A percentile compares a stretch with the other conserved stretches of the same genome.
Evolutionary conservation across 2,888 invertebrate species (phyloP).

Genomic region (Blera fallax): DNA sequence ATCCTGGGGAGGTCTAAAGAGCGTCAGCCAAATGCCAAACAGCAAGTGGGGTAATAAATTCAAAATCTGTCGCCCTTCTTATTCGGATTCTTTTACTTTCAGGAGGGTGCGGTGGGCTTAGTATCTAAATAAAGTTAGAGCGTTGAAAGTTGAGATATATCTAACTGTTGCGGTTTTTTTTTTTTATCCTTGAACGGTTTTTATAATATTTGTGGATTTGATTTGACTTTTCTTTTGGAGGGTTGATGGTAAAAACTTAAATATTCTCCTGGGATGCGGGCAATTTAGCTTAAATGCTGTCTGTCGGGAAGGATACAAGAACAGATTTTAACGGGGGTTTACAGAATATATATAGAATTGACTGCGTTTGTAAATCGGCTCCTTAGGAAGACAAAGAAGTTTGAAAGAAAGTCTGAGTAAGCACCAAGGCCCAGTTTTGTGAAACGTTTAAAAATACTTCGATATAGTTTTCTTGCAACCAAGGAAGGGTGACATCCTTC

Average conservation of each 20-base stretch:
- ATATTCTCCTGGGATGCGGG: slow-evolving; percentile 16
- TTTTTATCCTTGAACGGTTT: slow-evolving; percentile 42
- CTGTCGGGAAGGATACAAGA: too few species aligned
- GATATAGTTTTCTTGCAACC: too few species aligned
- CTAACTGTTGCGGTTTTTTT: slow-evolving; percentile 35
- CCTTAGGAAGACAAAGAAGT: too few species aligned
- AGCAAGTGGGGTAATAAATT: slow-evolving; percentile 67
- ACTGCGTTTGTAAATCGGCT: too few species aligned
- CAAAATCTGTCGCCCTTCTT: slow-evolving; percentile 55
- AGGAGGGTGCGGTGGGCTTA: neutral
- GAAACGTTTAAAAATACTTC: too few species aligned
- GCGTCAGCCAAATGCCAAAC: slow-evolving; percentile 43
- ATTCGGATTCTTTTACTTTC: slow-evolving; percentile 8
- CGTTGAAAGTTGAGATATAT: slow-evolving; percentile 34
- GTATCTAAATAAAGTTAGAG: slow-evolving; percentile 44
- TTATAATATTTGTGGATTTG: slow-evolving; percentile 35
- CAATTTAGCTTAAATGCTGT: neutral
- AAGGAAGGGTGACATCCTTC: too few species aligned
- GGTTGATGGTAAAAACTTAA: neutral
- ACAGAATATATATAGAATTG: too few species aligned
- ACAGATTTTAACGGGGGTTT: too few species aligned
- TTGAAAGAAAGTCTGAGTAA: too few species aligned
- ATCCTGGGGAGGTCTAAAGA: slow-evolving; percentile 13
- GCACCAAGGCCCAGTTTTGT: too few species aligned
- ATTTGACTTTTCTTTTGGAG: slow-evolving; percentile 20